These are phyloP conservation scores for Drosophila watanabei DNA, from an alignment of 1,140 invertebrate genomes.

Conservation along the genomic window DNA sequence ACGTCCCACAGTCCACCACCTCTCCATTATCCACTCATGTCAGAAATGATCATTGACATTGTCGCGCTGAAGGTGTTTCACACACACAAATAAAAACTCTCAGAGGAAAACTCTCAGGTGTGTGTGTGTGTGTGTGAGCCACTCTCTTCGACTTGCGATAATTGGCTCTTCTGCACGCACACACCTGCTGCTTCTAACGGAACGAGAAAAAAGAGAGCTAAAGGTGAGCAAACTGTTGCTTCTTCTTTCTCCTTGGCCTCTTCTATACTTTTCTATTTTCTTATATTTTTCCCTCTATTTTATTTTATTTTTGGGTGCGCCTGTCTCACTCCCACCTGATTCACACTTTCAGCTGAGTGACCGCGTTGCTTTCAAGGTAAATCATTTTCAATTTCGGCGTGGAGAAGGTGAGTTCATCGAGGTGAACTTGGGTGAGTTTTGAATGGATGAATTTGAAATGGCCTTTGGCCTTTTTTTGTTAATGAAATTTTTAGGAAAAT, in stretches of 20 bases:
- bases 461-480: background rate
- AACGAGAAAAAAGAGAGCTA: constrained; percentile 14
- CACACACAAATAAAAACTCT: constrained; percentile 16
- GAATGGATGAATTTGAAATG: background rate
- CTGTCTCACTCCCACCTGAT: constrained; percentile 30
- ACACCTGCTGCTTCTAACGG: constrained; percentile 59
- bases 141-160: constrained; percentile 31
- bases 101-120: constrained; percentile 24
- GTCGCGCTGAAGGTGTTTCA: constrained; percentile 79
- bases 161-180: constrained; percentile 40
- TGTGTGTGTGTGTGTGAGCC: background rate
- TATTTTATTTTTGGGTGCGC: constrained; percentile 25
- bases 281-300: constrained; percentile 29
- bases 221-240: constrained; percentile 55
- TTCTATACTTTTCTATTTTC: constrained; percentile 23
- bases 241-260: constrained; percentile 43
- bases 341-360: constrained; percentile 64
- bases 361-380: constrained; percentile 74
- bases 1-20: constrained; percentile 38
- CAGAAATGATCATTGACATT: constrained; percentile 84
- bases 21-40: constrained; percentile 40
- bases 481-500: background rate
- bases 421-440: constrained; percentile 34
- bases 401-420: constrained; percentile 23
- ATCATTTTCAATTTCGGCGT: constrained; percentile 36